Percentiles rank a stretch among this genome's conserved stretches.
phyloP scores from a whole-genome alignment of 2,113 vertebrate genomes.

The Brienomyrus brachyistius region DNA sequence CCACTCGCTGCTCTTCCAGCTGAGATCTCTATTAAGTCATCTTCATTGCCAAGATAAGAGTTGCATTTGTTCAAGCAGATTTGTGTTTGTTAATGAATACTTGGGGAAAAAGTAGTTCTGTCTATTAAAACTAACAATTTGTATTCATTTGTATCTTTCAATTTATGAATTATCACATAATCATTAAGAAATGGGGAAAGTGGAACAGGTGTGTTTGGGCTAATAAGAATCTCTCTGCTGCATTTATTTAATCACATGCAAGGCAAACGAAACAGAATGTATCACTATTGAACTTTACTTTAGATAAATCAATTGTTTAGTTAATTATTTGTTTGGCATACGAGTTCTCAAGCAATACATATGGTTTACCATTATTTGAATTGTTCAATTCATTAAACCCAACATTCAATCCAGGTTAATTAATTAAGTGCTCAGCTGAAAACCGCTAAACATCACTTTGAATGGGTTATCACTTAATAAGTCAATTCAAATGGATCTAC shows the following conservation, averaged over 20 bases:
- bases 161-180: neutral
- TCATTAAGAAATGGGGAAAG: neutral
- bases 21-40: neutral
- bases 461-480: neutral
- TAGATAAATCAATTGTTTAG: conserved; percentile 8
- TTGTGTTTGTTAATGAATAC: neutral
- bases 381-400: neutral
- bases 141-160: neutral
- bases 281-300: neutral
- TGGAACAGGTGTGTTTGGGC: neutral
- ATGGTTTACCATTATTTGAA: neutral
- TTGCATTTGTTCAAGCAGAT: neutral
- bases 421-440: neutral
- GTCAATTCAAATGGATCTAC: neutral
- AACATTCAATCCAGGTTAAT: neutral
- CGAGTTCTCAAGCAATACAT: neutral
- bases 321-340: conserved; percentile 1
- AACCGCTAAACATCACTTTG: neutral
- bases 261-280: neutral
- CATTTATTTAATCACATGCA: neutral
- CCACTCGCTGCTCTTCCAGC: neutral
- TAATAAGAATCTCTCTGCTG: neutral
- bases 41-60: neutral
- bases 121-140: neutral
- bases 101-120: neutral